Evolutionary conservation across 2,113 vertebrate species (phyloP), one percentile per base, ranked within the genome.

Genomic region (Sphaerodactylus townsendi): DNA sequence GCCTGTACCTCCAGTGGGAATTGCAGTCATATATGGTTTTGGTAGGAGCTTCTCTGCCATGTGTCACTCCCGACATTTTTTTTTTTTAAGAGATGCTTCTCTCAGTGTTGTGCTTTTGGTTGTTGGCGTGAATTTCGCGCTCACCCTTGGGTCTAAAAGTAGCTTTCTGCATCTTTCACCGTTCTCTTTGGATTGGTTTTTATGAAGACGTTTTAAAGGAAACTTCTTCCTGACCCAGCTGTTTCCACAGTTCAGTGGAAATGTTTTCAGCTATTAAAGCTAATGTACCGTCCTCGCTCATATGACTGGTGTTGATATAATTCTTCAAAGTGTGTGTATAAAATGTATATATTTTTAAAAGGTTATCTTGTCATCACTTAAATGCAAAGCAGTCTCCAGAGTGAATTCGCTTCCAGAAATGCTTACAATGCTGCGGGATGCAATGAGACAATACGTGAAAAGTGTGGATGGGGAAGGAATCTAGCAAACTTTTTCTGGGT

Each of bases 251-350:
- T 68, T 46, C 39, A 30, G 37, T 83, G 56, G 73, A 79, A 91
- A 87, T 10, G 15, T 91, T 81, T 84, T 79, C 80, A 68, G 11
- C 64, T 76, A 91, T 91, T 91, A 91, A 91, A 90, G 28, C 44
- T 30, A 39, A 79, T 39, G 21, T 83, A 68, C 65, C 75, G 62
- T 48, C 70, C 59, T 81, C 17, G 41, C 44, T 35, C 1, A 28
- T 70, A 77, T 39, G 17, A 62, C 25, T 25, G n/a, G n/a, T 62
- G n/a, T 23, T 62, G 23, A 77, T 8, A 48, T n/a, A 50, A 62
- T 74, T 64, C 8, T 13, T 79, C 39, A 62, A 77, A 77, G 23
- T 73, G 25, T 48, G 14, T 48, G 41, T 74, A 25, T 74, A 46
- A 62, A 62, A 62, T 62, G 59, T 35, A 10, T 44, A 19, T 21